Conservation (phyloP, 2,113 vertebrate species). For the Xiphophorus maculatus region DNA sequence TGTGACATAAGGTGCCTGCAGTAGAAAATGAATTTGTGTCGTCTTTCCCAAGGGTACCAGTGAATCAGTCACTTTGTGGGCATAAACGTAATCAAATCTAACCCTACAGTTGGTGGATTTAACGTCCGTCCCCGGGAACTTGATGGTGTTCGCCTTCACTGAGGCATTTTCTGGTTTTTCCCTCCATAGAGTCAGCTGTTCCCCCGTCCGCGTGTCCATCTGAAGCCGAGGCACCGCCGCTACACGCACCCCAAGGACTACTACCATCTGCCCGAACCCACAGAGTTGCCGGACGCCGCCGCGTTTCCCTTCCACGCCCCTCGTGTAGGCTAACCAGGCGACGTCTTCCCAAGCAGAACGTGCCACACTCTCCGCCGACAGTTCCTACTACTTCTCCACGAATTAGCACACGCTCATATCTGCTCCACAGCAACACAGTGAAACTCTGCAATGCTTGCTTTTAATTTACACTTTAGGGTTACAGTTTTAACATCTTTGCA, state of each 20-base stretch:
- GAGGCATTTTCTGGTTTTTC: background rate
- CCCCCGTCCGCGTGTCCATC: slow-evolving; percentile 7
- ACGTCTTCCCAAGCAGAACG: background rate
- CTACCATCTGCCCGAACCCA: slow-evolving; percentile 3
- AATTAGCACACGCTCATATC: background rate
- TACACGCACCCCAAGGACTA: slow-evolving; percentile 42
- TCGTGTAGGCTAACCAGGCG: slow-evolving; percentile 14
- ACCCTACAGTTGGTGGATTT: too few species aligned
- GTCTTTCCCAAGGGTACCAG: too few species aligned
- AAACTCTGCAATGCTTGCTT: background rate
- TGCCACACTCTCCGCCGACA: background rate
- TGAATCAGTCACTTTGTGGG: too few species aligned
- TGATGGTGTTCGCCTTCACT: background rate
- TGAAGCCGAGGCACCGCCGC: slow-evolving; percentile 44
- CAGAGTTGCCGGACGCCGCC: slow-evolving; percentile 1
- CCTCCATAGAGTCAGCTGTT: slow-evolving; percentile 52
- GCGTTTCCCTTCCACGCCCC: background rate
- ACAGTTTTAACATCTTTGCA: background rate
- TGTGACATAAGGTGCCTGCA: too few species aligned
- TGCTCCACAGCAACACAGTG: background rate
- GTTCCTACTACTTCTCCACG: background rate
- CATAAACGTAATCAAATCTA: too few species aligned
- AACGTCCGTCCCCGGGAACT: too few species aligned
- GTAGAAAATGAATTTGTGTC: too few species aligned
- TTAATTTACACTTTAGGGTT: background rate